These are phyloP conservation scores for Siniperca chuatsi DNA, from an alignment of 2,113 vertebrate genomes.

Conservation along the genomic window DNA sequence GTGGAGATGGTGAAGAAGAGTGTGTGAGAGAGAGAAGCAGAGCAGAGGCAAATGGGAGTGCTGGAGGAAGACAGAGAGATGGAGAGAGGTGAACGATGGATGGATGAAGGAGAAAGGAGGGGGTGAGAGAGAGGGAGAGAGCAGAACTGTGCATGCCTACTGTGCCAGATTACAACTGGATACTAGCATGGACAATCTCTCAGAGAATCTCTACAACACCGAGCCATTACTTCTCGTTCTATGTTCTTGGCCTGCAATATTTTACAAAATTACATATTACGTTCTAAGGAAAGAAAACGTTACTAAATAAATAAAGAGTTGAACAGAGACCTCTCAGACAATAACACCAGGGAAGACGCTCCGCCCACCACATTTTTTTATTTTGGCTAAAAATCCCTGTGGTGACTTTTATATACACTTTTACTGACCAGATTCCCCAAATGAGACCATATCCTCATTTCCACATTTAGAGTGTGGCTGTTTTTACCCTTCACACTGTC, in stretches of 20 bases:
- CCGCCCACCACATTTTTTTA: background rate
- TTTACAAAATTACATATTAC: background rate
- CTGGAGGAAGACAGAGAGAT: background rate
- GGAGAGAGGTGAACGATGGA: slow-evolving; percentile 8
- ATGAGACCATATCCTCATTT: background rate
- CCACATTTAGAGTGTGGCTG: background rate
- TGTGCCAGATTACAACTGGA: slow-evolving; percentile 23
- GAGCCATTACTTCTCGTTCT: background rate
- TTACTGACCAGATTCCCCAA: background rate
- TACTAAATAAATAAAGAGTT: background rate
- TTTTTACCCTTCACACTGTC: background rate
- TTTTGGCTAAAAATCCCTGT: background rate
- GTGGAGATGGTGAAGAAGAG: slow-evolving; percentile 1
- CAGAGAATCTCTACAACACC: background rate
- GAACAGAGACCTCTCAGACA: background rate
- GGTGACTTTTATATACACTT: slow-evolving; percentile 10
- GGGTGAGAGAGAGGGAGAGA: slow-evolving; percentile 7
- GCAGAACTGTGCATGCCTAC: background rate
- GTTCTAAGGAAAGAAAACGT: background rate
- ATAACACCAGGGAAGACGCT: background rate
- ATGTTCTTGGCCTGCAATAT: background rate
- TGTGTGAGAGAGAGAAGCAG: slow-evolving; percentile 7
- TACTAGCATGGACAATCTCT: background rate
- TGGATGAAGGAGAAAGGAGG: slow-evolving; percentile 1
- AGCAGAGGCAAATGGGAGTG: background rate